Conservation (phyloP, 1,140 invertebrate species). For the Drosophila erecta region DNA sequence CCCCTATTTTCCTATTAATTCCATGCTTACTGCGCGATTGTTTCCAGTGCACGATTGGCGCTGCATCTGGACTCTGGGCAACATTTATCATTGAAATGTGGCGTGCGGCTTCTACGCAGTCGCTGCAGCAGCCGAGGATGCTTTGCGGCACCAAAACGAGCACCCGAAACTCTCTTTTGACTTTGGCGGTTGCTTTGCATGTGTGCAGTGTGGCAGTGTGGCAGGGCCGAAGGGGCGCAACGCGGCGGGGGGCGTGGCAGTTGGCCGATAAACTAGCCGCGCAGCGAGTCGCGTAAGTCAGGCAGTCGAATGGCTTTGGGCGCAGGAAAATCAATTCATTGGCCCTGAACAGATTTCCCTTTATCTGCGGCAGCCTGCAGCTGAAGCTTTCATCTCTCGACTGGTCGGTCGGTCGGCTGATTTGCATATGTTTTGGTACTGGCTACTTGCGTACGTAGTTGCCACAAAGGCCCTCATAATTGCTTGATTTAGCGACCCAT, state of each 20-base stretch:
- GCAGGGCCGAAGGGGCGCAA: not conserved
- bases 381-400: not conserved
- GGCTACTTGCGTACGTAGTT: slow-evolving; percentile 10
- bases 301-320: slow-evolving; percentile 42
- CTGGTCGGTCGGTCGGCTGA: slow-evolving; percentile 32
- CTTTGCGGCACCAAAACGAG: slow-evolving; percentile 82
- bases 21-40: not conserved
- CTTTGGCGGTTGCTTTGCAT: slow-evolving; percentile 79
- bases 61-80: slow-evolving; percentile 47
- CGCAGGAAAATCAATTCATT: slow-evolving; percentile 74
- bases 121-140: slow-evolving; percentile 40
- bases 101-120: slow-evolving; percentile 75
- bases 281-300: slow-evolving; percentile 71
- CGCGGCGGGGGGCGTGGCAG: slow-evolving; percentile 49
- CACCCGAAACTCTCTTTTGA: slow-evolving; percentile 70
- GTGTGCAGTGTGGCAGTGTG: slow-evolving; percentile 51
- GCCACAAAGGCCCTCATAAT: slow-evolving; percentile 81
- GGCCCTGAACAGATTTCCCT: slow-evolving; percentile 74
- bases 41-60: slow-evolving; percentile 6
- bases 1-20: too few species aligned
- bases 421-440: slow-evolving; percentile 73
- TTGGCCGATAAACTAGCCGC: slow-evolving; percentile 70
- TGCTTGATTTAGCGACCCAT: slow-evolving; percentile 81
- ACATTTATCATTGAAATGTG: slow-evolving; percentile 83
- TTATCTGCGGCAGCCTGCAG: slow-evolving; percentile 2